Percentiles rank a stretch among this genome's conserved stretches.
Conservation (phyloP, 2,113 vertebrate species). For the Plotosus lineatus region DNA sequence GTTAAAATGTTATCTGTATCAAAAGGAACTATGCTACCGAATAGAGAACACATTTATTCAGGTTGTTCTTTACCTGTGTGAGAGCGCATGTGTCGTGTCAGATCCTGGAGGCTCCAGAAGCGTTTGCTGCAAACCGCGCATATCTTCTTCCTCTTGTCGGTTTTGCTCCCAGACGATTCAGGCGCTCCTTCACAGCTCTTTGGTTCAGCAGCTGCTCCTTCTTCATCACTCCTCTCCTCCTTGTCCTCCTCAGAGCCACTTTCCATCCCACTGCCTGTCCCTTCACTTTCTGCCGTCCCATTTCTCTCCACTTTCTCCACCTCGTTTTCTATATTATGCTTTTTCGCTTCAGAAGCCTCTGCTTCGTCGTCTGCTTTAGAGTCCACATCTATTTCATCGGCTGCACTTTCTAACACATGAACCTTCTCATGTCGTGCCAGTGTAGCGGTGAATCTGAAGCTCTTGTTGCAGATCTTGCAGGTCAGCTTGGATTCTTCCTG, state of each 20-base stretch:
- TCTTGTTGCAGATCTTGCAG: conserved; percentile 86
- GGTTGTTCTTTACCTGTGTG: conserved; percentile 85
- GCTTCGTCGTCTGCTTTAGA: conserved; percentile 17
- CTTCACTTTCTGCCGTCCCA: conserved; percentile 68
- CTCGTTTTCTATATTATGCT: conserved; percentile 66
- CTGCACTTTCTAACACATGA: conserved; percentile 74
- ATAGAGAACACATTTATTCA: neutral
- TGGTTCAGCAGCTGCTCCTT: conserved; percentile 75
- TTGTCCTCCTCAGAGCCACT: conserved; percentile 77
- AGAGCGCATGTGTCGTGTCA: conserved; percentile 95
- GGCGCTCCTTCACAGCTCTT: conserved; percentile 74
- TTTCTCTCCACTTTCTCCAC: conserved; percentile 60
- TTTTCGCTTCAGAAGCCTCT: conserved; percentile 26
- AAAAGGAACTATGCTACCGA: neutral
- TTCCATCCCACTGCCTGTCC: conserved; percentile 61
- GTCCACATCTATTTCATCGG: conserved; percentile 5
- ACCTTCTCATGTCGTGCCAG: conserved; percentile 89
- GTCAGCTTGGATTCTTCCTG: conserved; percentile 78
- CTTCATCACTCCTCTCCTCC: conserved; percentile 81
- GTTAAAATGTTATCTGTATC: neutral
- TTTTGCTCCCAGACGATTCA: conserved; percentile 69
- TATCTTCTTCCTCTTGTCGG: conserved; percentile 98
- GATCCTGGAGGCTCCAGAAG: conserved; percentile 98
- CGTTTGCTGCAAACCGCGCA: conserved; percentile 92
- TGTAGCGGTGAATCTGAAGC: conserved; percentile 90